A percentile compares a stretch with the other conserved stretches of the same genome.
Evolutionary conservation across 2,888 invertebrate genomes (phyloP).

Genomic region (Zygogramma bicolorata): DNA sequence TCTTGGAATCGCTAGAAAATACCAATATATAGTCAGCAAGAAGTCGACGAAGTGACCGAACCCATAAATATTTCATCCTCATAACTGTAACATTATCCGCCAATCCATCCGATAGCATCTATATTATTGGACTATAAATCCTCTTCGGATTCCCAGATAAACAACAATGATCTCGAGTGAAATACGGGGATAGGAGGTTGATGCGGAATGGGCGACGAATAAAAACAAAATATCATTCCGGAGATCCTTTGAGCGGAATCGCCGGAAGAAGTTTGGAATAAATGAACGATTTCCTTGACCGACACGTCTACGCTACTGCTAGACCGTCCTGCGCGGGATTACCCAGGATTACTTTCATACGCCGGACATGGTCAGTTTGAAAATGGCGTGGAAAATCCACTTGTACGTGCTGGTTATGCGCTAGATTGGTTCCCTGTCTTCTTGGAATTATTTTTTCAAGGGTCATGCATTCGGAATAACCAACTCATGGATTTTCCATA

Average conservation of each 20-base stretch:
- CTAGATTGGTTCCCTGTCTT: neutral
- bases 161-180: constrained; percentile 60
- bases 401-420: neutral
- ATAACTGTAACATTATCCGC: constrained; percentile 60
- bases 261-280: constrained; percentile 51
- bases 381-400: neutral
- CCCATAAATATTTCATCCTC: constrained; percentile 59
- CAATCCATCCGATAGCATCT: constrained; percentile 58
- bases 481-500: no score
- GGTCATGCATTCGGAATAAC: no score
- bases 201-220: constrained; percentile 53
- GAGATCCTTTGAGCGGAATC: constrained; percentile 39
- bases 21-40: neutral
- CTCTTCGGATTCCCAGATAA: constrained; percentile 58
- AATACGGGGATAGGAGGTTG: constrained; percentile 51
- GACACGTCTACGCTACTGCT: constrained; percentile 44
- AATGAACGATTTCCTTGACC: constrained; percentile 59
- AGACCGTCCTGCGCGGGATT: neutral
- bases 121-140: constrained; percentile 61
- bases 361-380: constrained; percentile 7
- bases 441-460: neutral
- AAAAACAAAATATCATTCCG: constrained; percentile 53
- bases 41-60: constrained; percentile 39
- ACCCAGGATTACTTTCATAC: constrained; percentile 2
- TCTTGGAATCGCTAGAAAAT: neutral